Percentiles rank a stretch among this genome's conserved stretches.
These are phyloP conservation scores for Erithacus rubecula DNA, from an alignment of 2,797 vertebrate genomes.

Conservation along the genomic window DNA sequence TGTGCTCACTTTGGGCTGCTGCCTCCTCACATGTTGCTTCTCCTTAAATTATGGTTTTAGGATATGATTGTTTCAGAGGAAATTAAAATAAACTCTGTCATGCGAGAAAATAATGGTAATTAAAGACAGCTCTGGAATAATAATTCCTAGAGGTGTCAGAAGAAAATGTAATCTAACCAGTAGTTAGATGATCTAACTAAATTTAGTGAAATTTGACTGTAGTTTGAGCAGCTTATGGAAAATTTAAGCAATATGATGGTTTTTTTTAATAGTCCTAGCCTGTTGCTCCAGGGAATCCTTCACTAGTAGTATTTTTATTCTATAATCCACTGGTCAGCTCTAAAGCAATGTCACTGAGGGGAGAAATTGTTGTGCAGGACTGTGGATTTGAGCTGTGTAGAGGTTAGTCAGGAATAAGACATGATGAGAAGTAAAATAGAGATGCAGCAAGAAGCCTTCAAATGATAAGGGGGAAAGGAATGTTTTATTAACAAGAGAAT, in stretches of 20 bases:
- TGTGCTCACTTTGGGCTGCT: neutral
- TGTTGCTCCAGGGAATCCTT: neutral
- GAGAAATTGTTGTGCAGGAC: neutral
- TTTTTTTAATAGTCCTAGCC: neutral
- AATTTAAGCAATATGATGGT: neutral
- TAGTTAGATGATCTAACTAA: neutral
- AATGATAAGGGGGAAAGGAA: neutral
- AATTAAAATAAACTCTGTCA: neutral
- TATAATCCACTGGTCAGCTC: neutral
- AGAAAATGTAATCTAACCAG: neutral
- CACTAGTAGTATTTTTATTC: neutral
- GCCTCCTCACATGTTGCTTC: neutral
- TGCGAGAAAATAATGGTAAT: neutral
- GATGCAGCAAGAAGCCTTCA: neutral
- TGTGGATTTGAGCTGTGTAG: rapidly evolving
- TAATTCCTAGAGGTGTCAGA: neutral
- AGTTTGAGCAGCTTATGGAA: neutral
- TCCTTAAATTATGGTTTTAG: neutral
- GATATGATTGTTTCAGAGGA: neutral
- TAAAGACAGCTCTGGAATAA: neutral
- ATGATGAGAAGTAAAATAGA: neutral
- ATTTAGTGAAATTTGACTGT: neutral
- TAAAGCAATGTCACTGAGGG: neutral
- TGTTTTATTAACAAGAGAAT: neutral
- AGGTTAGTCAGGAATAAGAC: neutral